Evolutionary conservation across 2,797 vertebrate species (phyloP), one percentile per base, ranked within the genome.

Genomic region (Darevskia mixta): DNA sequence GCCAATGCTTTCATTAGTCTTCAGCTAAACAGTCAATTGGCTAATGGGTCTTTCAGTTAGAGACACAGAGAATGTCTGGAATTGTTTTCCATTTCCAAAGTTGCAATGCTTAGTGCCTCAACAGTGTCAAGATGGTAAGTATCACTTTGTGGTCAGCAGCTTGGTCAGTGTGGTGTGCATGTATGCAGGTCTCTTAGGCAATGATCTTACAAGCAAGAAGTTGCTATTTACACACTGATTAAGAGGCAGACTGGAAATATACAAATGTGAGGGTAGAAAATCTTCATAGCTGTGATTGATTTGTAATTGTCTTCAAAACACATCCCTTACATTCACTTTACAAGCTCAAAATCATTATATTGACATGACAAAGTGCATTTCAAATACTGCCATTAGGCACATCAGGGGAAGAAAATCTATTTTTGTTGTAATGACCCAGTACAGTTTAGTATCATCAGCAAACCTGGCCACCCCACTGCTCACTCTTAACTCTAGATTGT

Each of bases 351-450:
- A 55, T 84, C 67, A 88, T 18, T 69, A 81, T 67, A 75, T 10
- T 85, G 78, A 75, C 18, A 76, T 66, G 71, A 89, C 41, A 76
- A 88, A 75, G 29, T 76, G 58, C 27, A 89, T 58, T 87, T 82
- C 86, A 75, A 23, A 85, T 67, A 43, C 45, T 81, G 32, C 78
- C 43, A 49, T 75, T 81, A 85, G 45, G 9, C n/a, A 45, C 32
- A 80, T 67, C 23, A 81, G 32, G 10, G 35, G 15, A 72, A 66
- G 49, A 64, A 29, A 41, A 81, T 29, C n/a, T 80, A 11, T 85
- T 82, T 55, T 85, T 55, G 49, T 55, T 55, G 15, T 15, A 55
- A 55, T 55, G 49, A 15, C 49, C 49, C 49, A 55, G 49, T 55
- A 55, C 49, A 55, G 13, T 13, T 55, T 55, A 55, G 49, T 55